Percentiles rank a stretch among this genome's conserved stretches.
Conservation (phyloP, 2,888 invertebrate species). For the Callosobruchus maculatus region DNA sequence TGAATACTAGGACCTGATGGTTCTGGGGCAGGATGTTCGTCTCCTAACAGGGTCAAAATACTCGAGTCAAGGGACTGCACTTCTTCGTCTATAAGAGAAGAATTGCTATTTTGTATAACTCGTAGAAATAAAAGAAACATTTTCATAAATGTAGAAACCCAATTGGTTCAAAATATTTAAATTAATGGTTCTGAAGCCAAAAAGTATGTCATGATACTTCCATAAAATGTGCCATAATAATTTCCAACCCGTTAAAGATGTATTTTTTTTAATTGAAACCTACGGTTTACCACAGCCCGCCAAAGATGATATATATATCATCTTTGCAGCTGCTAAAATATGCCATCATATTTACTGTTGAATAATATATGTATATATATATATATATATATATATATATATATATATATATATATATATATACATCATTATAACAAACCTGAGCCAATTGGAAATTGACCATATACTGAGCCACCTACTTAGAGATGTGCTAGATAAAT, state of each 20-base stretch:
- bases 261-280: too few species aligned
- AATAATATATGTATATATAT: too few species aligned
- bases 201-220: conserved; percentile 7
- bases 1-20: conserved; percentile 11
- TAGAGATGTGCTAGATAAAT: too few species aligned
- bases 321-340: background rate
- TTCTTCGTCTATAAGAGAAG: conserved; percentile 9
- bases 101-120: background rate
- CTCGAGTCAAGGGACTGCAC: conserved; percentile 4
- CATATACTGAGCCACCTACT: too few species aligned
- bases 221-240: conserved; percentile 13
- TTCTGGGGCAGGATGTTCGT: conserved; percentile 11
- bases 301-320: conserved; percentile 4
- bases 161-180: conserved; percentile 9
- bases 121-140: conserved; percentile 3
- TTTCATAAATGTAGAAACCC: conserved; percentile 8
- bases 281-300: background rate
- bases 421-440: too few species aligned
- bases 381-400: too few species aligned
- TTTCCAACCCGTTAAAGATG: background rate
- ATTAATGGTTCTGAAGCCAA: conserved; percentile 10
- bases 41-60: conserved; percentile 14
- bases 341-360: too few species aligned
- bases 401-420: too few species aligned
- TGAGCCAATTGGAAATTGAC: too few species aligned